phyloP scores from a whole-genome alignment of 2,888 invertebrate genomes.

The Herminia tarsipennalis region DNA sequence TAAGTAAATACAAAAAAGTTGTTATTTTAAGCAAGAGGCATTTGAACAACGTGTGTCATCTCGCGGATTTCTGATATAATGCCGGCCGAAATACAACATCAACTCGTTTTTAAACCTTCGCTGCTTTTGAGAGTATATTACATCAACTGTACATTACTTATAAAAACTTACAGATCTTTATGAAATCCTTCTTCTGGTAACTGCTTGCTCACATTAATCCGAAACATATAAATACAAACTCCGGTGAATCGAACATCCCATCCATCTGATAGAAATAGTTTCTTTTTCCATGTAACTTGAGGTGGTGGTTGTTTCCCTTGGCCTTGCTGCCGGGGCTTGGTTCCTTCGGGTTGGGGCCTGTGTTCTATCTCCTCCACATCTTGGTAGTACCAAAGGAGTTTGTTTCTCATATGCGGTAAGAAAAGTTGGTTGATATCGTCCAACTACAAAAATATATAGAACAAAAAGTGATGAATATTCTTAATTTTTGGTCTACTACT shows the following conservation, averaged over 20 bases:
- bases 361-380: slow-evolving; percentile 91
- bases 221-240: slow-evolving; percentile 93
- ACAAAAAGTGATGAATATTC: neutral
- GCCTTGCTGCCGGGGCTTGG: slow-evolving; percentile 76
- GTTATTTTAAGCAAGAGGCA: too few species aligned
- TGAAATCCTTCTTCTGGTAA: slow-evolving; percentile 97
- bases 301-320: slow-evolving; percentile 77
- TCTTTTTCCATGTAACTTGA: slow-evolving; percentile 87
- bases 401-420: slow-evolving; percentile 93
- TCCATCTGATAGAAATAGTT: slow-evolving; percentile 93
- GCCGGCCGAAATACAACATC: too few species aligned
- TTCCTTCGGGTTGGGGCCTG: slow-evolving; percentile 74
- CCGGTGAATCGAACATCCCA: slow-evolving; percentile 93
- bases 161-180: slow-evolving; percentile 88
- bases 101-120: neutral
- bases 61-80: too few species aligned
- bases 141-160: too few species aligned
- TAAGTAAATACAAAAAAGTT: too few species aligned
- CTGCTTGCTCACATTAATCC: slow-evolving; percentile 93
- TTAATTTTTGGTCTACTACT: too few species aligned
- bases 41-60: too few species aligned
- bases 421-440: slow-evolving; percentile 96
- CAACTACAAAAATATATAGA: slow-evolving; percentile 87
- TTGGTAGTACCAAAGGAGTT: slow-evolving; percentile 95
- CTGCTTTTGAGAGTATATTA: too few species aligned